These are phyloP conservation scores for Vulpes lagopus DNA, from an alignment of 2,113 vertebrate species.

Conservation along the genomic window DNA sequence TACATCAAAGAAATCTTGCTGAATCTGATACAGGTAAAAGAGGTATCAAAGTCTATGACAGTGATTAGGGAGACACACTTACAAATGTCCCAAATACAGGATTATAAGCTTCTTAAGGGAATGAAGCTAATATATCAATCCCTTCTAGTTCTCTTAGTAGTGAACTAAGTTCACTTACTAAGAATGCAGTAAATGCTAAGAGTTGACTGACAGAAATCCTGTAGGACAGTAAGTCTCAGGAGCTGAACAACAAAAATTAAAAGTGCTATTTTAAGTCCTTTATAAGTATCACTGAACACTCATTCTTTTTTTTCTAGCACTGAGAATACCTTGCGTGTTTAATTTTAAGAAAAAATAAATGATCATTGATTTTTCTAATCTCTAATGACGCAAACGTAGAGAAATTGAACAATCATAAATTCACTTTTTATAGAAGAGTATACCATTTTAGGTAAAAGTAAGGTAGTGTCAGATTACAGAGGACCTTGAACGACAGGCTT, in stretches of 20 bases:
- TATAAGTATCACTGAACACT: not conserved
- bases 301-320: not conserved
- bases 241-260: not conserved
- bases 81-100: not conserved
- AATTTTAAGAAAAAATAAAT: not conserved
- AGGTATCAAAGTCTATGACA: not conserved
- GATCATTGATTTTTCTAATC: not conserved
- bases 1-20: not conserved
- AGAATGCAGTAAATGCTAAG: not conserved
- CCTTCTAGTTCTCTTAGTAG: not conserved
- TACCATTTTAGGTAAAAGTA: not conserved
- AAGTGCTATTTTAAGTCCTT: not conserved
- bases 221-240: not conserved
- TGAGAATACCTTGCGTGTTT: not conserved
- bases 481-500: not conserved
- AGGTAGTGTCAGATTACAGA: not conserved
- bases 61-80: not conserved
- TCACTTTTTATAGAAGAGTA: not conserved
- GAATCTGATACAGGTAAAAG: not conserved
- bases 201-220: not conserved
- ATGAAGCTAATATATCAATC: not conserved
- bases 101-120: not conserved
- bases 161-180: not conserved
- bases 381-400: not conserved
- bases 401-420: not conserved